phyloP scores from a whole-genome alignment of 2,113 vertebrate species.

The Athene cunicularia region DNA sequence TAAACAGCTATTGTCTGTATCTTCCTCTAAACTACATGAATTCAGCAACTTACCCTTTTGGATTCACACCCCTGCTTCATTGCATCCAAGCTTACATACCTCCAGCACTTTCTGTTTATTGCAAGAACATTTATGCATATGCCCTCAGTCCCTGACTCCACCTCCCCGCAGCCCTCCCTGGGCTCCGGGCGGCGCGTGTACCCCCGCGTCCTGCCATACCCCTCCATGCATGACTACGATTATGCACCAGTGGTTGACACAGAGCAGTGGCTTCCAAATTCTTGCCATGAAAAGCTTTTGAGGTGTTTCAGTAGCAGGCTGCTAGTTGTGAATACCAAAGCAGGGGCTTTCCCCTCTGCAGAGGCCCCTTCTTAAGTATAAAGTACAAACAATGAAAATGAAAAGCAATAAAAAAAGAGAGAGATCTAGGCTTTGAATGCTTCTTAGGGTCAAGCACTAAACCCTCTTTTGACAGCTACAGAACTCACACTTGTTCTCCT shows the following conservation, averaged over 20 bases:
- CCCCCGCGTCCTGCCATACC: background rate
- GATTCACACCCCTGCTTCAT: background rate
- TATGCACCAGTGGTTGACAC: background rate
- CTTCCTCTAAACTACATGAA: background rate
- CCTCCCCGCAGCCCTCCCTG: background rate
- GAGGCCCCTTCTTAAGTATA: slow-evolving; percentile 66
- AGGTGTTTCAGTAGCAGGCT: slow-evolving; percentile 25
- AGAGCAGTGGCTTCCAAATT: slow-evolving; percentile 3
- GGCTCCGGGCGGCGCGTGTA: background rate
- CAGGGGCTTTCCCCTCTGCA: slow-evolving; percentile 1
- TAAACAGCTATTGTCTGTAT: background rate
- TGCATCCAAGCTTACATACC: background rate
- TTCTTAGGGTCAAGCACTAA: slow-evolving; percentile 80
- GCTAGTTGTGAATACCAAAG: slow-evolving; percentile 64
- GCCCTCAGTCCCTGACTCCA: background rate
- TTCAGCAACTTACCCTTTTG: background rate
- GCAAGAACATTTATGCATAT: background rate
- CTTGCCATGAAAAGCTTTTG: background rate
- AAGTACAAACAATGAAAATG: slow-evolving; percentile 78
- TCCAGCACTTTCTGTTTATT: background rate
- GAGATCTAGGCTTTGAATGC: slow-evolving; percentile 78
- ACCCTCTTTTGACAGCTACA: slow-evolving; percentile 78
- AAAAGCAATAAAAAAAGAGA: slow-evolving; percentile 72
- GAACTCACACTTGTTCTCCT: slow-evolving; percentile 82
- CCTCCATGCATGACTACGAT: fast-evolving